Percentiles rank a stretch among this genome's conserved stretches.
Conservation (phyloP, 1,140 invertebrate genomes). For the Diachasmimorpha longicaudata region DNA sequence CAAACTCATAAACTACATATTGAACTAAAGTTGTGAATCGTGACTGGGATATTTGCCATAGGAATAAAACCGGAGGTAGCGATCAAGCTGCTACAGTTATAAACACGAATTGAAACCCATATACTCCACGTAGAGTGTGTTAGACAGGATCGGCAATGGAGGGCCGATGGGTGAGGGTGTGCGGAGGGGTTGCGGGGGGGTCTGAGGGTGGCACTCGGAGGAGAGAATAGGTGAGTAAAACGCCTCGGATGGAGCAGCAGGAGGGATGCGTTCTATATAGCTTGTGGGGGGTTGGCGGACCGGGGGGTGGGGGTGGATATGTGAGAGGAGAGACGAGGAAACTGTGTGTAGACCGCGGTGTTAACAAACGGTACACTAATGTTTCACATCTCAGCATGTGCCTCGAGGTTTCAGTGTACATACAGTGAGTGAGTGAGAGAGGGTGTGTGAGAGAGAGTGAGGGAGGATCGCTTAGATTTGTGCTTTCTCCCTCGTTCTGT, state of each 20-base stretch:
- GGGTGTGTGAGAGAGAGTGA: background rate
- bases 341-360: slow-evolving; percentile 57
- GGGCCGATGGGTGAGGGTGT: too few species aligned
- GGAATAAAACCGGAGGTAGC: background rate
- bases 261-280: slow-evolving; percentile 12
- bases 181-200: too few species aligned
- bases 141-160: background rate
- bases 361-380: slow-evolving; percentile 64
- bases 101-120: slow-evolving; percentile 9
- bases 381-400: slow-evolving; percentile 60
- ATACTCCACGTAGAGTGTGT: slow-evolving; percentile 8
- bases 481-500: slow-evolving; percentile 30
- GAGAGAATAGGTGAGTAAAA: slow-evolving; percentile 11
- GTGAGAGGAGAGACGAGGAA: background rate
- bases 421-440: background rate
- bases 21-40: background rate
- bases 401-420: background rate
- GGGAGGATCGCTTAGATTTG: background rate
- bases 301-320: too few species aligned
- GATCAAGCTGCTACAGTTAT: slow-evolving; percentile 8
- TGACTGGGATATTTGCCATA: slow-evolving; percentile 2
- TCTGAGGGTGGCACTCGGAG: background rate
- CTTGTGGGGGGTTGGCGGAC: too few species aligned
- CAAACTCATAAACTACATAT: slow-evolving; percentile 1
- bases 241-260: background rate